Base-by-base conservation (phyloP, 1,140 invertebrate genomes). In the Ganaspis sp. region DNA sequence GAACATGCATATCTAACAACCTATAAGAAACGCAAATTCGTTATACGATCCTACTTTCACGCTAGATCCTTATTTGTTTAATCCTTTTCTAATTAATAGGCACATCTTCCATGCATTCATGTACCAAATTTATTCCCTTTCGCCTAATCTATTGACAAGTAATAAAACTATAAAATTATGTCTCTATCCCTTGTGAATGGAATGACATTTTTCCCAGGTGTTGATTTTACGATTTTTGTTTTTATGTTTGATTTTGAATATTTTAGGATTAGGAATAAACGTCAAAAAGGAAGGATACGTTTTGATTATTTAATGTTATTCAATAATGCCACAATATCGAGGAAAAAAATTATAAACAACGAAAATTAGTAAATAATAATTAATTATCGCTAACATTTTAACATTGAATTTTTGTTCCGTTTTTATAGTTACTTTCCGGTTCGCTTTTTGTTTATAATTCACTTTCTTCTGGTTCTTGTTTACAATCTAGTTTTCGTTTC, bases 51-150 rank as follows among this genome's bases (percentile, higher is more conserved):
- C 58, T 64, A 64, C 58, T 64, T 64, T 64, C 26, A 64, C 26
- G 58, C 58, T n/a, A 64, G 15, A 64, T 11, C 21, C 26, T n/a
- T 8, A 64, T 64, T 64, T 26, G 26, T 64, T 64, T 64, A 29
- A 64, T 64, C 58, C 58, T 64, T 64, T 29, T n/a, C 58, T 64
- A 64, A 64, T 64, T 64, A 12, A n/a, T 64, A 64, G 58, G 58
- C 58, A 26, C 23, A n/a, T 64, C 9, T 26, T 15, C 9, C 11
- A 64, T 64, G 42, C 42, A 45, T 64, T 26, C 15, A 26, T 64
- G 12, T 12, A 26, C 1, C 12, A 29, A 34, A 64, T 64, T 64
- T 64, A 64, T 64, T 26, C 17, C 45, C 45, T 64, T 64, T 64
- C 9, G 21, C 54, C 23, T 64, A 64, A 64, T 64, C 58, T 5